These are phyloP conservation scores for Hyphantria cunea DNA, from an alignment of 1,140 invertebrate genomes.

Conservation along the genomic window DNA sequence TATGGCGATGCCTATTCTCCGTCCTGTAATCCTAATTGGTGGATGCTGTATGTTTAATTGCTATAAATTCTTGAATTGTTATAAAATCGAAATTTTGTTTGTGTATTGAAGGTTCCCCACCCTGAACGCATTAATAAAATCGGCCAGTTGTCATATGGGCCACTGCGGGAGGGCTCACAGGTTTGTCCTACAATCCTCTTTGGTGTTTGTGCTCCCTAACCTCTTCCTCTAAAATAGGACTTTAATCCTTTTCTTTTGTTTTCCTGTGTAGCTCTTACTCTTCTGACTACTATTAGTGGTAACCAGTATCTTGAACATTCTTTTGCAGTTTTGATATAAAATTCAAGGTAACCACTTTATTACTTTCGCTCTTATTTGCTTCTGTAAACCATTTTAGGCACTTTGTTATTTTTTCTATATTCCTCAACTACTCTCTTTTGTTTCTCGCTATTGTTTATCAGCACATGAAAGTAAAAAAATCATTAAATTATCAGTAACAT, in stretches of 20 bases:
- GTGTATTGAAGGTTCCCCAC: slow-evolving; percentile 82
- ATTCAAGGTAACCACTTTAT: slow-evolving; percentile 5
- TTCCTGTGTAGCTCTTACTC: slow-evolving; percentile 25
- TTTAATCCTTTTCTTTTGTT: slow-evolving; percentile 38
- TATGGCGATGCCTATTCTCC: slow-evolving; percentile 35
- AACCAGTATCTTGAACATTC: slow-evolving; percentile 36
- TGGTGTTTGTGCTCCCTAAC: slow-evolving; percentile 78
- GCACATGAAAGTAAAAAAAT: slow-evolving; percentile 77
- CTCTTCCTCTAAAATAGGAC: slow-evolving; percentile 57
- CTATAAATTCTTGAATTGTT: slow-evolving; percentile 49
- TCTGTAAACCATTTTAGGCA: slow-evolving; percentile 58
- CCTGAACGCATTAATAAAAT: slow-evolving; percentile 82
- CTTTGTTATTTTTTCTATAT: slow-evolving; percentile 50
- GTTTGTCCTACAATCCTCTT: slow-evolving; percentile 79
- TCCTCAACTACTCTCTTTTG: slow-evolving; percentile 49
- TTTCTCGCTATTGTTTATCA: slow-evolving; percentile 74
- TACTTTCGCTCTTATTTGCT: slow-evolving; percentile 51
- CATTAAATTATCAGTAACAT: slow-evolving; percentile 32
- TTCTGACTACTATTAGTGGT: slow-evolving; percentile 37
- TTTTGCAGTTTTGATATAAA: slow-evolving; percentile 50
- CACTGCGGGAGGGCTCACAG: slow-evolving; percentile 80
- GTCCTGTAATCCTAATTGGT: slow-evolving; percentile 57
- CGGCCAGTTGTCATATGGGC: slow-evolving; percentile 81
- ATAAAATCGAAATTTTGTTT: slow-evolving; percentile 76
- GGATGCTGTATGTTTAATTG: slow-evolving; percentile 57